Evolutionary conservation across 2,888 invertebrate species (phyloP).

Genomic region (Eristalinus sepulchralis): DNA sequence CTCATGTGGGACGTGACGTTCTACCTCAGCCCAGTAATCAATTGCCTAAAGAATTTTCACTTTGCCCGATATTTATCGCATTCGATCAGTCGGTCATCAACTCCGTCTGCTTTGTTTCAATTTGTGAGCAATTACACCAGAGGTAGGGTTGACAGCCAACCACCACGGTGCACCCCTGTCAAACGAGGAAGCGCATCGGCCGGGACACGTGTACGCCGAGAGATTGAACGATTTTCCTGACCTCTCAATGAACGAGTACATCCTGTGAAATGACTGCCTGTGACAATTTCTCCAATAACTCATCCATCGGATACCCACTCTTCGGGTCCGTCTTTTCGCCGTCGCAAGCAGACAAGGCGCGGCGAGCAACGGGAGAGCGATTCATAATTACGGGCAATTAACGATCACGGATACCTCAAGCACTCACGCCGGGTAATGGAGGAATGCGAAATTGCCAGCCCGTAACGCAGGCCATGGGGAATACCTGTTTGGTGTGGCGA

Average conservation of each 20-base stretch:
- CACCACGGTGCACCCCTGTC: not conserved
- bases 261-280: constrained; percentile 9
- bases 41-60: not conserved
- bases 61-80: constrained; percentile 9
- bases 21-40: not conserved
- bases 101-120: not conserved
- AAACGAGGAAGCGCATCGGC: not conserved
- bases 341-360: not conserved
- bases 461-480: not conserved
- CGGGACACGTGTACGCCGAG: constrained; percentile 5
- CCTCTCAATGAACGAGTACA: not conserved
- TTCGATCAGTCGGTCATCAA: constrained; percentile 7
- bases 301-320: constrained; percentile 25
- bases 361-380: constrained; percentile 19
- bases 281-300: constrained; percentile 57
- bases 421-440: constrained; percentile 12
- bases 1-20: not conserved
- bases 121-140: constrained; percentile 21
- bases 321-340: constrained; percentile 24
- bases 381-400: constrained; percentile 57
- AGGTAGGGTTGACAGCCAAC: constrained; percentile 3
- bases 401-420: constrained; percentile 23
- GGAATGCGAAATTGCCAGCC: constrained; percentile 25
- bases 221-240: not conserved
- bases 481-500: not conserved